A percentile compares a stretch with the other conserved stretches of the same genome.
Conservation (phyloP, 2,113 vertebrate genomes). For the Merops nubicus region DNA sequence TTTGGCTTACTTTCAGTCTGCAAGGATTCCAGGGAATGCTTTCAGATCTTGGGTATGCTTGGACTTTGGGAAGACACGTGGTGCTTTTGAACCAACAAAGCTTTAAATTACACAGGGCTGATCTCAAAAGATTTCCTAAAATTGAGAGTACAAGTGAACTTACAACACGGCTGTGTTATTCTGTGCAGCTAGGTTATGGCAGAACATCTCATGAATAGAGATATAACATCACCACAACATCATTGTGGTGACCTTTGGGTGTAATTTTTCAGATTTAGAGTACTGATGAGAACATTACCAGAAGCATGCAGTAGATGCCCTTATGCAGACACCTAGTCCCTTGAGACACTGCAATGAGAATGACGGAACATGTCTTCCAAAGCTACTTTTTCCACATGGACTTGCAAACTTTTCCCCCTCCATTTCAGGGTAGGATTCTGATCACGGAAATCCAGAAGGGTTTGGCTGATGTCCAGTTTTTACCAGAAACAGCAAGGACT, state of each 20-base stretch:
- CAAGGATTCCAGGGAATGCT: not conserved
- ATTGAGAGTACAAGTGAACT: not conserved
- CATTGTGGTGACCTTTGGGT: not conserved
- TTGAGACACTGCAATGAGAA: not conserved
- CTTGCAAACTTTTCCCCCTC: not conserved
- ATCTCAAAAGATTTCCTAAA: not conserved
- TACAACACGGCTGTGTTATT: not conserved
- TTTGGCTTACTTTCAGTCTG: not conserved
- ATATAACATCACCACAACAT: rapidly evolving
- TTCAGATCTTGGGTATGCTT: slow-evolving; percentile 13
- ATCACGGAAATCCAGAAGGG: not conserved
- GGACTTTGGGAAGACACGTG: not conserved
- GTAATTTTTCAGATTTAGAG: not conserved
- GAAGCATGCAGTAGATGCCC: not conserved
- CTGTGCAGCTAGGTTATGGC: not conserved
- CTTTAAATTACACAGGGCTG: not conserved
- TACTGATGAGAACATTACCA: not conserved
- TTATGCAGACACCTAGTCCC: not conserved
- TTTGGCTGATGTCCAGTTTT: not conserved
- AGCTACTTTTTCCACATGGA: not conserved
- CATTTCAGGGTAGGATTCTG: not conserved
- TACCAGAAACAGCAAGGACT: not conserved
- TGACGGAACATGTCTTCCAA: not conserved
- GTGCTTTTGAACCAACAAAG: not conserved
- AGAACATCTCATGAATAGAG: not conserved